Evolutionary conservation across 1,140 invertebrate genomes (phyloP).

Genomic region (Scylla paramamosain): DNA sequence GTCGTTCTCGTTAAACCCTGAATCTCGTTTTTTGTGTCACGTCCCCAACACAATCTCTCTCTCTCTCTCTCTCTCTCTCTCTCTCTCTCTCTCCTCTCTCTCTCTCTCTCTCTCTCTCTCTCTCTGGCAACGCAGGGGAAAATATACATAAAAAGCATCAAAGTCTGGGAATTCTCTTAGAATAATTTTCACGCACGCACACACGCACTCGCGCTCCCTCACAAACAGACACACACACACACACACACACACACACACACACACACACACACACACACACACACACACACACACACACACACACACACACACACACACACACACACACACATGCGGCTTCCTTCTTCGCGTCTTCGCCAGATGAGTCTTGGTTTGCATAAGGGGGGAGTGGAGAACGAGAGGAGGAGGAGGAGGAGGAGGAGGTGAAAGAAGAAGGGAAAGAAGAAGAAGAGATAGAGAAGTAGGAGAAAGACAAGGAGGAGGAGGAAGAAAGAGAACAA

Average conservation of each 20-base stretch:
- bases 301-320: constrained; percentile 13
- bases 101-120: too few species aligned
- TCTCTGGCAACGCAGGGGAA: too few species aligned
- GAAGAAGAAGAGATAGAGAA: neutral
- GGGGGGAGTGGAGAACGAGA: neutral
- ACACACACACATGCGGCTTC: neutral
- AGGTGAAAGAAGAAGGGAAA: neutral
- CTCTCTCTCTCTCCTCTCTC: neutral
- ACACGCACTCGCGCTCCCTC: neutral
- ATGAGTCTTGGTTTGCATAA: neutral
- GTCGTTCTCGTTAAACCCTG: neutral
- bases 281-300: constrained; percentile 20
- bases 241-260: constrained; percentile 8
- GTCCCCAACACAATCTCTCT: neutral
- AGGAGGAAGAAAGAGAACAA: neutral
- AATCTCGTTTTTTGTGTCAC: neutral
- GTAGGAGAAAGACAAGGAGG: neutral
- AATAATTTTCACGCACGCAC: neutral
- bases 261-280: constrained; percentile 20
- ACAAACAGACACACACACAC: neutral
- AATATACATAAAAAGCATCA: too few species aligned
- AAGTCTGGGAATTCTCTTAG: too few species aligned
- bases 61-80: neutral
- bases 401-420: too few species aligned
- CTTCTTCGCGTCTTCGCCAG: neutral